Conservation (phyloP, 2,797 vertebrate species). For the Sciurus vulgaris region DNA sequence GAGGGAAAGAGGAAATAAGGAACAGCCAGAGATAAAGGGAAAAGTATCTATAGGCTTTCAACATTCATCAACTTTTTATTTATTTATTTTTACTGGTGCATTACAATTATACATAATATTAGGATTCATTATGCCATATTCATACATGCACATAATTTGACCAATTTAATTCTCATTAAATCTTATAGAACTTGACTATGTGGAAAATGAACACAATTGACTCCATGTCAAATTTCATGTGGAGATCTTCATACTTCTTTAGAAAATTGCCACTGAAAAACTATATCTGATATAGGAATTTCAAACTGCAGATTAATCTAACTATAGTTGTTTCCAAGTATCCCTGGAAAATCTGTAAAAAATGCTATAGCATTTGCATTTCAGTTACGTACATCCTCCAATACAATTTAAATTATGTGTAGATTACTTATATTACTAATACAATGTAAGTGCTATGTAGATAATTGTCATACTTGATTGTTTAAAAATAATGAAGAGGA, state of each 20-base stretch:
- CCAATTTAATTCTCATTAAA: background rate
- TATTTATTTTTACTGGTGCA: no score
- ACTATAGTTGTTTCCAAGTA: background rate
- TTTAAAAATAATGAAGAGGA: background rate
- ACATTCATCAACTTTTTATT: background rate
- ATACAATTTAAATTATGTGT: background rate
- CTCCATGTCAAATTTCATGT: background rate
- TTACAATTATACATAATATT: no score
- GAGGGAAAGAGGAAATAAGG: background rate
- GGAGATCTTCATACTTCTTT: background rate
- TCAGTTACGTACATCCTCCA: background rate
- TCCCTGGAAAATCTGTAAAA: background rate
- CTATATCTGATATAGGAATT: background rate
- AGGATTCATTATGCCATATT: no score
- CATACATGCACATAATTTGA: no score
- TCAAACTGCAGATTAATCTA: background rate
- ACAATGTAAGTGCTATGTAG: no score
- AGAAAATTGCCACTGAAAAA: background rate
- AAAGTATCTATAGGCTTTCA: background rate
- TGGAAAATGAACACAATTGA: background rate
- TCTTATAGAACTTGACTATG: background rate
- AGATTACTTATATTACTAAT: background rate
- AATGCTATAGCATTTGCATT: background rate
- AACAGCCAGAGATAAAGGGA: background rate
- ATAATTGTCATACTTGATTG: background rate